A percentile compares a stretch with the other conserved stretches of the same genome.
Evolutionary conservation across 2,113 vertebrate genomes (phyloP).

Genomic region (Solenodon paradoxus): DNA sequence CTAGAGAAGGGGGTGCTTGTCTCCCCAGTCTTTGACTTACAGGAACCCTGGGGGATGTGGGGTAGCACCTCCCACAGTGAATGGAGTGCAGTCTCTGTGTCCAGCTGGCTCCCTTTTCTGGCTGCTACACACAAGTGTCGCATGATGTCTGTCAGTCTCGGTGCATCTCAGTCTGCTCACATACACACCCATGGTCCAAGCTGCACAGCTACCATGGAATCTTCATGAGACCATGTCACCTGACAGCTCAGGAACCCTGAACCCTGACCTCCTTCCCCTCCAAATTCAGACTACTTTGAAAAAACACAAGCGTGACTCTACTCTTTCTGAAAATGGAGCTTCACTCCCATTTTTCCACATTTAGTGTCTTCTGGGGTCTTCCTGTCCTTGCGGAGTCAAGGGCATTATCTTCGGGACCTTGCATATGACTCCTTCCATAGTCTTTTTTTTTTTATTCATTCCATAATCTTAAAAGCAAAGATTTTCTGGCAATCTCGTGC

Average conservation of each 20-base stretch:
- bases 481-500: not conserved
- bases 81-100: not conserved
- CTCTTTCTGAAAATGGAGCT: not conserved
- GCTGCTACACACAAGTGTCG: not conserved
- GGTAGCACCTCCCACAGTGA: not conserved
- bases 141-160: rapidly evolving
- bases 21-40: not conserved
- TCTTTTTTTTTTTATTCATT: no score
- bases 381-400: not conserved
- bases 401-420: not conserved
- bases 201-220: not conserved
- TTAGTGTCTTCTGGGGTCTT: not conserved
- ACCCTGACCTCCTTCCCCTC: not conserved
- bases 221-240: not conserved
- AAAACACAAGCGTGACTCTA: not conserved
- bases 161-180: not conserved
- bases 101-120: not conserved
- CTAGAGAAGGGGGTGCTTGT: not conserved
- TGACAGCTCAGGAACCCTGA: not conserved
- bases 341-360: not conserved
- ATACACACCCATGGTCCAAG: not conserved
- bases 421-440: not conserved
- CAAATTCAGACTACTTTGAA: not conserved
- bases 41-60: not conserved
- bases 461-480: not conserved